A percentile compares a stretch with the other conserved stretches of the same genome.
Evolutionary conservation across 2,113 vertebrate genomes (phyloP).

Genomic region (Ochotona princeps): DNA sequence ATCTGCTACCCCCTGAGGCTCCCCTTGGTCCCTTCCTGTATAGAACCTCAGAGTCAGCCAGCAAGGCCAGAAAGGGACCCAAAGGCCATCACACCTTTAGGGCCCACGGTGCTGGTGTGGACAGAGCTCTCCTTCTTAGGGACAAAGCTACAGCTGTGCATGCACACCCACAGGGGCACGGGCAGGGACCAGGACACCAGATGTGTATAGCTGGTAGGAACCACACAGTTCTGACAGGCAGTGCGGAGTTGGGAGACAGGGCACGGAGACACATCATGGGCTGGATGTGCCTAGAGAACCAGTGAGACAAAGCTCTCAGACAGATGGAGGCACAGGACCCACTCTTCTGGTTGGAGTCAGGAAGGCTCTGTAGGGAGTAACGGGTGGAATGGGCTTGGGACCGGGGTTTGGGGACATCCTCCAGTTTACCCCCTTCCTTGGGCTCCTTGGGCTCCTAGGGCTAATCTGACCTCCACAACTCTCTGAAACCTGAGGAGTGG

Average conservation of each 20-base stretch:
- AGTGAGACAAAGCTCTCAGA: not conserved
- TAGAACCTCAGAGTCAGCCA: not conserved
- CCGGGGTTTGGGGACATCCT: not conserved
- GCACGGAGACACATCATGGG: conserved; percentile 66
- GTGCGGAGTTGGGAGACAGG: conserved; percentile 53
- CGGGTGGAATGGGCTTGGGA: not conserved
- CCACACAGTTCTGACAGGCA: not conserved
- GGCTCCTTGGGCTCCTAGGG: too few relatives aligned
- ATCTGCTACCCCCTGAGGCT: not conserved
- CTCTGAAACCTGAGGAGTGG: not conserved
- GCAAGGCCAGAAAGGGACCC: not conserved
- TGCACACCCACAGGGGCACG: conserved; percentile 24
- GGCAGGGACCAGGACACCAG: not conserved
- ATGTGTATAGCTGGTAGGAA: not conserved
- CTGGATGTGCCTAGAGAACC: conserved; percentile 25
- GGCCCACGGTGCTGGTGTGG: not conserved
- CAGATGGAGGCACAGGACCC: not conserved
- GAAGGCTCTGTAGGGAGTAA: not conserved
- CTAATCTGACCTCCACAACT: not conserved
- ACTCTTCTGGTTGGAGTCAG: not conserved
- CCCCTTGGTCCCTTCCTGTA: not conserved
- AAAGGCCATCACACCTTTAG: fast-evolving
- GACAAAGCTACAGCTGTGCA: conserved; percentile 20
- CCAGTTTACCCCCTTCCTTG: not conserved
- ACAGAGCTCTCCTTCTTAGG: conserved; percentile 81